A percentile compares a stretch with the other conserved stretches of the same genome.
phyloP scores from a whole-genome alignment of 1,140 invertebrate species.

The Cylas formicarius region DNA sequence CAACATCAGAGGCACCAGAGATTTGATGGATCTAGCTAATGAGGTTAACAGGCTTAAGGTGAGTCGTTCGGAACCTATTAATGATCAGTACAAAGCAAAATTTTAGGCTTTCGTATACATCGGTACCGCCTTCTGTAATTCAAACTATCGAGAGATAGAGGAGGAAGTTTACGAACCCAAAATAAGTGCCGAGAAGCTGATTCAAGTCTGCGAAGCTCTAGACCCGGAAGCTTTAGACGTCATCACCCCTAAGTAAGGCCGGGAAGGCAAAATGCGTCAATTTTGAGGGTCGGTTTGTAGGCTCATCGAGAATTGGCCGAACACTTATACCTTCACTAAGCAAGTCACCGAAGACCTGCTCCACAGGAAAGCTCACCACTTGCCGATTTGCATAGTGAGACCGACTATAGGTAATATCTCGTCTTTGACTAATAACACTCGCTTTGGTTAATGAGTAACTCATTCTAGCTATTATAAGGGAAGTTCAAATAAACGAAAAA shows the following conservation, averaged over 20 bases:
- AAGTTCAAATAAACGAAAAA: no score
- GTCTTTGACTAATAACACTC: no score
- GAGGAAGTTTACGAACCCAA: slow-evolving; percentile 47
- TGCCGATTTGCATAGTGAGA: slow-evolving; percentile 53
- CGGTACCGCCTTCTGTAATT: slow-evolving; percentile 60
- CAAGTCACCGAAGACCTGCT: slow-evolving; percentile 53
- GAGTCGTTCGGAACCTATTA: no score
- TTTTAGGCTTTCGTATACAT: slow-evolving; percentile 38
- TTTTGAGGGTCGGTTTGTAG: slow-evolving; percentile 22
- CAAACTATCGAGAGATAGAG: slow-evolving; percentile 37
- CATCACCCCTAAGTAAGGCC: no score
- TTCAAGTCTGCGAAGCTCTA: slow-evolving; percentile 33
- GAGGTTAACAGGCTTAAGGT: slow-evolving; percentile 59
- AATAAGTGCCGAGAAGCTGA: slow-evolving; percentile 43
- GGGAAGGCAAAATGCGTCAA: no score
- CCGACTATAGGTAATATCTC: slow-evolving; percentile 55
- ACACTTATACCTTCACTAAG: slow-evolving; percentile 57
- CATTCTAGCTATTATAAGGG: no score
- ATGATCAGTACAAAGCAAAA: no score
- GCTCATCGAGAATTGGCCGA: slow-evolving; percentile 49
- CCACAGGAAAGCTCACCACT: slow-evolving; percentile 45
- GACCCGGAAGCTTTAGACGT: slow-evolving; percentile 41
- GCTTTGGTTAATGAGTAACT: no score
- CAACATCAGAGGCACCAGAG: slow-evolving; percentile 60
- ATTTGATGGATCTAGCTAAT: slow-evolving; percentile 55